Evolutionary conservation across 1,140 invertebrate species (phyloP).

Genomic region (Euschistus heros): DNA sequence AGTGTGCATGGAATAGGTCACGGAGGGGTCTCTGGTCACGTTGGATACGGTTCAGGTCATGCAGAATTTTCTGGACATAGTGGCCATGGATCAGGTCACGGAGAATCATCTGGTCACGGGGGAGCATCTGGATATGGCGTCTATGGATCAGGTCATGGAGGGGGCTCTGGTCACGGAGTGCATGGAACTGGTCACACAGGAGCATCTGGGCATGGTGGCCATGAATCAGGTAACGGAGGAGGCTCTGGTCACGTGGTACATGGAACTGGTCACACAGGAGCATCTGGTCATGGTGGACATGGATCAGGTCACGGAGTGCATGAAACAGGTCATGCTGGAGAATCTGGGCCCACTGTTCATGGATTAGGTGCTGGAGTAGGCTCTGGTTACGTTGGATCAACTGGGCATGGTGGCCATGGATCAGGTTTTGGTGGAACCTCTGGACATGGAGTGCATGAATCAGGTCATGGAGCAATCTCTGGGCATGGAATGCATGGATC

Average conservation of each 20-base stretch:
- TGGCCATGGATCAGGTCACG: not conserved
- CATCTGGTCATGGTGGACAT: not conserved
- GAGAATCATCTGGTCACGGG: not conserved
- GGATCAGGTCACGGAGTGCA: not conserved
- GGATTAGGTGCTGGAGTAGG: not conserved
- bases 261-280: not conserved
- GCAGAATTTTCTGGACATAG: not conserved
- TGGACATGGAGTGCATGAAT: not conserved
- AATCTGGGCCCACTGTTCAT: not conserved
- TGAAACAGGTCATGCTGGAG: not conserved
- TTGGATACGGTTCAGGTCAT: not conserved
- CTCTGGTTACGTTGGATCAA: not conserved
- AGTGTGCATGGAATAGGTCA: not conserved
- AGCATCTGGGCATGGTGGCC: not conserved
- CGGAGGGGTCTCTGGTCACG: not conserved
- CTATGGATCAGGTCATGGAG: not conserved
- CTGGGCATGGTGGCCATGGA: not conserved
- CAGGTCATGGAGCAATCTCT: not conserved
- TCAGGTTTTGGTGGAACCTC: not conserved
- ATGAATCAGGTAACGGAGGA: not conserved
- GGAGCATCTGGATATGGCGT: not conserved
- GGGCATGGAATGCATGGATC: not conserved
- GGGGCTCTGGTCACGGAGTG: not conserved
- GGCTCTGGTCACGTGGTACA: no score
- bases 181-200: not conserved